Evolutionary conservation across 2,113 vertebrate species (phyloP), one percentile per base, ranked within the genome.

Genomic region (Ceuthmochares aereus): DNA sequence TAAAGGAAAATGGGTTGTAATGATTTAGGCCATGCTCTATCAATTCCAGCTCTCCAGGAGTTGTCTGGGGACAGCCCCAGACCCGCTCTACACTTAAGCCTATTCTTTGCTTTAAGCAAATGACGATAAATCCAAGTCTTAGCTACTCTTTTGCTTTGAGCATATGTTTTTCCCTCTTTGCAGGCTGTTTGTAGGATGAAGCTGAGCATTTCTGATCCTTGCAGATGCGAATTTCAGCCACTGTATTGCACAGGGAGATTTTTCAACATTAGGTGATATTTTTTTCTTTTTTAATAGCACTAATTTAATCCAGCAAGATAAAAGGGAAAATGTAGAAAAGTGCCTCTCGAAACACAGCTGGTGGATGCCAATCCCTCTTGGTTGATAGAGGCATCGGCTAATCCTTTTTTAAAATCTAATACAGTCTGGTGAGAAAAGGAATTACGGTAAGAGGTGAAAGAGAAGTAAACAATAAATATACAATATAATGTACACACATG

Each of bases 1-100:
- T 94, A 90, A 94, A 92, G 51, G 34, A 92, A 95, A 95, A 86
- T 1, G 75, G 55, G 59, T 63, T 77, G 75, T 21, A 43, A 83
- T 86, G 45, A 90, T 83, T 93, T 74, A 90, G 72, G 60, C 80
- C n/a, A 32, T 42, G 32, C 68, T 90, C 72, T 72, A 67, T 45
- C 92, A 67, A 74, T 70, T 90, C 56, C 85, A 67, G 45, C 86
- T 80, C 19, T 0, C 72, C 56, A 47, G 49, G 32, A 94, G 64
- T 25, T 80, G 51, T 80, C 63, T 36, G 42, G 63, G 72, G 87
- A 91, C 59, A 90, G 59, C 42, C 72, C 30, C 1, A 1, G 80
- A 84, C 56, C 19, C 2, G 3, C 75, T 81, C 64, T 6, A 56
- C 8, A 6, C 47, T 88, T 86, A 62, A 90, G 72, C 42, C 67